These are phyloP conservation scores for Microtus californicus DNA, from an alignment of 2,797 vertebrate species.

Conservation along the genomic window DNA sequence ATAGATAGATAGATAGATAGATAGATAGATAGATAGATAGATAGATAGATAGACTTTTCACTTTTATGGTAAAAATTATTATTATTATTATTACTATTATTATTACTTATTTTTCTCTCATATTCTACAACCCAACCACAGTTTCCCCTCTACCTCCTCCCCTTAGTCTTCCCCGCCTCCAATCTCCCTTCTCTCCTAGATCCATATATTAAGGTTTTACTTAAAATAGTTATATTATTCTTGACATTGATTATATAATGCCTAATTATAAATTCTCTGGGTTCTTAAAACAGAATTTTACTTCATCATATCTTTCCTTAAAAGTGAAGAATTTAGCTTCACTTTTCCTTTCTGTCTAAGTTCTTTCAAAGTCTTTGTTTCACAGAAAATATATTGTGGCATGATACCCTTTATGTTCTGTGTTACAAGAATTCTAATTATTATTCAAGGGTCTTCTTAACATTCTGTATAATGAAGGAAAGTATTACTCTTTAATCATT, in stretches of 20 bases:
- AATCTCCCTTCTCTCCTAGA: not conserved
- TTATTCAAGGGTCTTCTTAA: constrained; percentile 82
- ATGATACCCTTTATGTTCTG: constrained; percentile 58
- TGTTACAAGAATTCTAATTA: constrained; percentile 81
- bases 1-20: not conserved
- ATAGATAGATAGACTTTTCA: not conserved
- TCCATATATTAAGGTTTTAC: constrained; percentile 8
- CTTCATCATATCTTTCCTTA: constrained; percentile 54
- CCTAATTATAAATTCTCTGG: constrained; percentile 52
- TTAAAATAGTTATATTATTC: constrained; percentile 57
- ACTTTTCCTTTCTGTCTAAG: constrained; percentile 49
- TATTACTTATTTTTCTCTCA: not conserved
- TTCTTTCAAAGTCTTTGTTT: constrained; percentile 70
- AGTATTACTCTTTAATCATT: constrained; percentile 85
- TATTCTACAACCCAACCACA: not conserved
- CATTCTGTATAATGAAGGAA: constrained; percentile 83
- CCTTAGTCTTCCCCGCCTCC: not conserved
- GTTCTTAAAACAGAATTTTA: not conserved
- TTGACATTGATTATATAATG: not conserved
- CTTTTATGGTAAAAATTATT: not conserved
- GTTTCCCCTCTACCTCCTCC: not conserved
- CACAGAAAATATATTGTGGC: constrained; percentile 71
- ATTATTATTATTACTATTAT: not conserved
- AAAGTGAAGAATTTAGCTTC: constrained; percentile 40
- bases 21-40: not conserved